Conservation (phyloP, 2,888 invertebrate species). For the Eremobia ochroleuca region DNA sequence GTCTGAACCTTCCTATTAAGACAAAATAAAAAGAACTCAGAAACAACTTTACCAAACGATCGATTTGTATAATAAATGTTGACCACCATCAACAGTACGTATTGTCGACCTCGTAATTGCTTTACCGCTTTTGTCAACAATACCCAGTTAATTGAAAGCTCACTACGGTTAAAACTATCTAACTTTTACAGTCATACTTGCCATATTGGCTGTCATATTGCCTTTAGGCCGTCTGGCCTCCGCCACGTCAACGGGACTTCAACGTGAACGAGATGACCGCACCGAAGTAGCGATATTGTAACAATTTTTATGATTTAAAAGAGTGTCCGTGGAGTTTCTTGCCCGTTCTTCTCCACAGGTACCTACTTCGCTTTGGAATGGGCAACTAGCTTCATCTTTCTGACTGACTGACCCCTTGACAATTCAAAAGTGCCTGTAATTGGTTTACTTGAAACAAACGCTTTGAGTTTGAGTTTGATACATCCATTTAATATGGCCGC, state of each 20-base stretch:
- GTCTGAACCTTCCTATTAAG: constrained; percentile 1
- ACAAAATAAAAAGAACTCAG: neutral
- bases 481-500: neutral
- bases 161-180: neutral
- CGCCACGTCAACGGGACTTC: neutral
- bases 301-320: too few species aligned
- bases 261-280: neutral
- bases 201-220: too few species aligned
- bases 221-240: neutral
- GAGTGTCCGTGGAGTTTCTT: too few species aligned
- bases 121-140: neutral
- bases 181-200: too few species aligned
- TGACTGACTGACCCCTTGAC: too few species aligned
- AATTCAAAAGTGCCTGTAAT: too few species aligned
- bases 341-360: too few species aligned
- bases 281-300: too few species aligned
- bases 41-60: neutral
- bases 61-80: neutral
- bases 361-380: too few species aligned
- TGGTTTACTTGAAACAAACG: too few species aligned
- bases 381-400: too few species aligned
- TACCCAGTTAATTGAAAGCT: neutral
- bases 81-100: neutral
- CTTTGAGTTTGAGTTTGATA: too few species aligned
- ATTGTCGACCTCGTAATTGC: neutral